These are phyloP conservation scores for Pomacea maculata DNA, from an alignment of 1,140 invertebrate genomes.

Conservation along the genomic window DNA sequence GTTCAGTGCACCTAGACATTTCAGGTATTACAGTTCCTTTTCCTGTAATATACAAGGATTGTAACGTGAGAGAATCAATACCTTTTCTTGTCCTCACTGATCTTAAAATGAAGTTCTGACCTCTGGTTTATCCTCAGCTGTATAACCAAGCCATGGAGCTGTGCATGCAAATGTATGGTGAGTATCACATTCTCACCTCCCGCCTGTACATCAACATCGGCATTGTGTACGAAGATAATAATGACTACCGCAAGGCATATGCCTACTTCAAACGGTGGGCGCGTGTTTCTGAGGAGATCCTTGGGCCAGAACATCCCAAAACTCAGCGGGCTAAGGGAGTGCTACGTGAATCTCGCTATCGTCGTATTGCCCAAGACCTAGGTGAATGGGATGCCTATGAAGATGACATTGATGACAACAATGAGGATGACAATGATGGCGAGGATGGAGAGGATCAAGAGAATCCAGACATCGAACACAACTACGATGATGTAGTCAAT, in stretches of 20 bases:
- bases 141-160: constrained; percentile 63
- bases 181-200: constrained; percentile 60
- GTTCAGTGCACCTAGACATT: too few relatives aligned
- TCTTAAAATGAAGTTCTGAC: neutral
- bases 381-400: constrained; percentile 50
- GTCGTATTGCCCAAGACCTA: constrained; percentile 55
- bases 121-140: constrained; percentile 44
- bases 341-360: constrained; percentile 57
- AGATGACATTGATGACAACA: constrained; percentile 41
- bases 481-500: constrained; percentile 51
- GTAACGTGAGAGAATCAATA: too few relatives aligned
- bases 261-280: constrained; percentile 65
- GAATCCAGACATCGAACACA: constrained; percentile 53
- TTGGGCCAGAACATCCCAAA: constrained; percentile 63
- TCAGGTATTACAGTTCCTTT: too few relatives aligned
- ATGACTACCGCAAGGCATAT: constrained; percentile 62
- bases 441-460: constrained; percentile 52
- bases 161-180: constrained; percentile 63
- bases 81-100: neutral
- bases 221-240: constrained; percentile 64
- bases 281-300: constrained; percentile 61
- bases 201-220: constrained; percentile 65
- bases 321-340: constrained; percentile 62
- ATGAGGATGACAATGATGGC: constrained; percentile 34
- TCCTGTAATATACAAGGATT: too few relatives aligned